Conservation (phyloP, 2,797 vertebrate genomes). For the Rhinogobio ventralis region DNA sequence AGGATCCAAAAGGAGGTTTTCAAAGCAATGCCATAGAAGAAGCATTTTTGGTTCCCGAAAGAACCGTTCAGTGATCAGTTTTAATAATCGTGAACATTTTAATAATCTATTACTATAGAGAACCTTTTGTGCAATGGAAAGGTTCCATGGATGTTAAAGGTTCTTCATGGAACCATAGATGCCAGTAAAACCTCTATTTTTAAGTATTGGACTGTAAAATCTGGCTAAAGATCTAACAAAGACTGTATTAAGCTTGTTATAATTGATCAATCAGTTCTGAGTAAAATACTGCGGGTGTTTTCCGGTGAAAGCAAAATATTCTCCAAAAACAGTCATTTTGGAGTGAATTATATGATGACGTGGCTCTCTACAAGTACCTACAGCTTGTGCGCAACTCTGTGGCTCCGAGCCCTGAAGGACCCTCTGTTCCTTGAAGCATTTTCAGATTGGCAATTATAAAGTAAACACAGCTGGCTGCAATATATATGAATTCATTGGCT, state of each 20-base stretch:
- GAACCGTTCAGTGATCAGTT: neutral
- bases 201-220: neutral
- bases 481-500: constrained; percentile 72
- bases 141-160: neutral
- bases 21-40: neutral
- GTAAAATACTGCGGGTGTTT: neutral
- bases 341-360: constrained; percentile 12
- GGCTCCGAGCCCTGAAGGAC: constrained; percentile 40
- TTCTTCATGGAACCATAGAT: neutral
- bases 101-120: no score
- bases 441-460: constrained; percentile 65
- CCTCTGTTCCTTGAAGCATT: constrained; percentile 54
- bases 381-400: neutral
- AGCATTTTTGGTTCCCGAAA: neutral
- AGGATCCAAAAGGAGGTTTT: neutral
- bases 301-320: neutral
- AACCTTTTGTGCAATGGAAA: neutral
- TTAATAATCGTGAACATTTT: neutral
- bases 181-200: neutral
- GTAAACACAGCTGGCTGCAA: constrained; percentile 78
- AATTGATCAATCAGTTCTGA: neutral
- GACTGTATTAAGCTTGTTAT: neutral
- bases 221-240: neutral
- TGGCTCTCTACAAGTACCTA: constrained; percentile 20
- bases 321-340: neutral